phyloP scores from a whole-genome alignment of 2,797 vertebrate genomes.

The Trachops cirrhosus region DNA sequence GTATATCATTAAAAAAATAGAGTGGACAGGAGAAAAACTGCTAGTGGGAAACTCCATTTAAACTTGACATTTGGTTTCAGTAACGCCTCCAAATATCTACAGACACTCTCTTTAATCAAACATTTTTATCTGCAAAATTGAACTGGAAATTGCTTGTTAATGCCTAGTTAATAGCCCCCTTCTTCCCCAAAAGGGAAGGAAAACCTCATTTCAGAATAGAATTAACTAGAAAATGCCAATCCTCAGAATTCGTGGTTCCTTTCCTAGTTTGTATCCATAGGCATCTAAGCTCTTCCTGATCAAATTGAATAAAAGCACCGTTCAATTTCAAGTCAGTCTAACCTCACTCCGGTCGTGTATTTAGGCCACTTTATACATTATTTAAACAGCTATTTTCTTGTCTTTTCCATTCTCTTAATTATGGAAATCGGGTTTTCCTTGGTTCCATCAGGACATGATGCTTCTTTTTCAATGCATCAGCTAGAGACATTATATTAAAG shows the following conservation, averaged over 20 bases:
- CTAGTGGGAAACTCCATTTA: background rate
- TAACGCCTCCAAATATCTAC: slow-evolving; percentile 59
- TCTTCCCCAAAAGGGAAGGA: slow-evolving; percentile 59
- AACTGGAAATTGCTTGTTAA: slow-evolving; percentile 68
- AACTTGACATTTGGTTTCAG: slow-evolving; percentile 45
- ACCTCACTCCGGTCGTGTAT: background rate
- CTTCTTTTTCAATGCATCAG: slow-evolving; percentile 2
- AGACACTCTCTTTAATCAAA: slow-evolving; percentile 66
- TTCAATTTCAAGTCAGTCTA: background rate
- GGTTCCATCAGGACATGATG: background rate
- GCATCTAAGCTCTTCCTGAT: slow-evolving; percentile 18
- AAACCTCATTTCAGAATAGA: slow-evolving; percentile 61
- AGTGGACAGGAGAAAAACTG: background rate
- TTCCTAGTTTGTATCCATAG: slow-evolving; percentile 24
- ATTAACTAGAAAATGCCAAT: slow-evolving; percentile 65
- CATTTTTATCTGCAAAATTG: slow-evolving; percentile 71
- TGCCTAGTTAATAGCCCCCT: slow-evolving; percentile 59
- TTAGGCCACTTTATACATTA: background rate
- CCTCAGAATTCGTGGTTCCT: slow-evolving; percentile 50
- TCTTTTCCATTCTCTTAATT: slow-evolving; percentile 44
- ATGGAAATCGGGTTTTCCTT: slow-evolving; percentile 31
- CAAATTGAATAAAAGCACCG: slow-evolving; percentile 52
- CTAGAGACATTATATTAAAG: slow-evolving; percentile 4
- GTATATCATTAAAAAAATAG: background rate
- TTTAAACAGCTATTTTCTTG: background rate